Base-by-base conservation (phyloP, 2,113 vertebrate species). In the Zosterops lateralis region DNA sequence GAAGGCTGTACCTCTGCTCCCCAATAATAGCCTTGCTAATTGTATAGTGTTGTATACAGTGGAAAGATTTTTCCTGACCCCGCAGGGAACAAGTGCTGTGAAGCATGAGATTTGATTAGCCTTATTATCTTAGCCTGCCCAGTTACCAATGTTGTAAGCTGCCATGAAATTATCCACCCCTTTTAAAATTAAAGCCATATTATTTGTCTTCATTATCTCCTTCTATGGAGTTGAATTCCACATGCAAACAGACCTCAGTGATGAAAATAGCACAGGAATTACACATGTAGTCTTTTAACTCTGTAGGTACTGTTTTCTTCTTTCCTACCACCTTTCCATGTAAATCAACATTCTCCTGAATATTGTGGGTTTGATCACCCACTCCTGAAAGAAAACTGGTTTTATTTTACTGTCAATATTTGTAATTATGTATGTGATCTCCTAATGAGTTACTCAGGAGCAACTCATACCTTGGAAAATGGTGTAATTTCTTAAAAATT, bases 91-190 rank as follows among this genome's bases (percentile, higher is more conserved):
- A 74, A 87, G 89, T n/a, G 78, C 73, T 95, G 72, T 93, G 88
- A 92, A 97, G 95, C 78, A 50, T 96, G 93, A 97, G 94, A 96
- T 96, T 95, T 96, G 92, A 96, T 96, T 96, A 92, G 62, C 82
- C 72, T 97, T 91, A 80, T 97, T 96, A 91, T 88, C 72, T 94
- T 89, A 91, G 94, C 93, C 96, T 97, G 91, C 87, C 92, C 93
- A 95, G 96, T 84, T 82, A 81, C 82, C 89, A 96, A 82, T 88
- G 88, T 95, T 95, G 78, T 96, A 92, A 90, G 93, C 96, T 91
- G 89, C 95, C 92, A 96, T 84, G 90, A 96, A 96, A 94, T 94
- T 96, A 97, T 91, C 92, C 79, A 81, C 87, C 66, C 92, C 79
- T 92, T 95, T 97, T 90, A 94, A 96, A 96, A 97, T 94, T 92